These are phyloP conservation scores for Leptinotarsa undecemlineata DNA, from an alignment of 1,140 invertebrate species.

Conservation along the genomic window DNA sequence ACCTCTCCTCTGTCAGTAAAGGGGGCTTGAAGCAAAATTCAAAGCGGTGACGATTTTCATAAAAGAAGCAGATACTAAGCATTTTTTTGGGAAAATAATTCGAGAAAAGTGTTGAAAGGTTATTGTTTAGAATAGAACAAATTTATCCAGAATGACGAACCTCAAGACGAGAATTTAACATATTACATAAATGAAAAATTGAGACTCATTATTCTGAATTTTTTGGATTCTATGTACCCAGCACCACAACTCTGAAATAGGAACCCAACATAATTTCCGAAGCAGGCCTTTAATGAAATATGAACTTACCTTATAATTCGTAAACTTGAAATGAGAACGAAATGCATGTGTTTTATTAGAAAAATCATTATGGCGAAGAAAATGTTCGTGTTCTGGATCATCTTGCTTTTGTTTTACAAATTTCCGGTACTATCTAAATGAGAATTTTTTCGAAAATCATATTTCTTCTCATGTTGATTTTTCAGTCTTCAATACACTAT, in stretches of 20 bases:
- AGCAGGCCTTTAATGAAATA: background rate
- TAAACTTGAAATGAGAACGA: background rate
- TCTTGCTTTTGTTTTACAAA: no score
- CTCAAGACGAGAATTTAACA: background rate
- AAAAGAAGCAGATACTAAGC: background rate
- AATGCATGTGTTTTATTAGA: background rate
- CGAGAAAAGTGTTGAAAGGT: background rate
- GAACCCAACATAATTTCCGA: background rate
- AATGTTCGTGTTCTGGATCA: background rate
- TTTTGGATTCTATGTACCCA: conserved; percentile 41
- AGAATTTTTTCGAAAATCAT: background rate
- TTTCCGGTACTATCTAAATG: no score
- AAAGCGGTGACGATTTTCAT: conserved; percentile 16
- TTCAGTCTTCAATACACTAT: background rate
- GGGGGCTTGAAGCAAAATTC: conserved; percentile 15
- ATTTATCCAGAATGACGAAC: background rate
- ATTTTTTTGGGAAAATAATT: background rate
- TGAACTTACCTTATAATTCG: conserved; percentile 2
- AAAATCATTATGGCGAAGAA: conserved; percentile 6
- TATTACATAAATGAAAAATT: background rate
- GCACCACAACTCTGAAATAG: conserved; percentile 27
- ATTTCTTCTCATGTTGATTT: conserved; percentile 8
- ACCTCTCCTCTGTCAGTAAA: conserved; percentile 34
- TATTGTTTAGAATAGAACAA: background rate
- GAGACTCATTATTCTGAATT: background rate